phyloP scores from a whole-genome alignment of 2,888 invertebrate genomes.

The Baronia brevicornis region DNA sequence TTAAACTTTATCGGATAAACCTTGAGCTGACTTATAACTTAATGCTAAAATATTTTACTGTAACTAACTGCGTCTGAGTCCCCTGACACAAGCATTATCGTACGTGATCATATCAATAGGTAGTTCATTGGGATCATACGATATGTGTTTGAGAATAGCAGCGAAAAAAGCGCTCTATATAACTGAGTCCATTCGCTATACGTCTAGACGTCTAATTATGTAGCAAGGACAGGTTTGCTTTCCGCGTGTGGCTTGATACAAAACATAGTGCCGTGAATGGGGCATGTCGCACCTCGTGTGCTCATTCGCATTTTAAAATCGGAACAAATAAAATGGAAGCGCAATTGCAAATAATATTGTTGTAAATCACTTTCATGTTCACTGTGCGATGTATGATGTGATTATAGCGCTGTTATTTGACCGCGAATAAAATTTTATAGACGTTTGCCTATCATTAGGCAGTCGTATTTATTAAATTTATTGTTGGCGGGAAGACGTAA shows the following conservation, averaged over 20 bases:
- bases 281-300: constrained; percentile 13
- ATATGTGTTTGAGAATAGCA: constrained; percentile 23
- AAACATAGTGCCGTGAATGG: constrained; percentile 13
- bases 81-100: constrained; percentile 5
- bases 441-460: constrained; percentile 17
- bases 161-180: constrained; percentile 30
- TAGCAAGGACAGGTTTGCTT: constrained; percentile 23
- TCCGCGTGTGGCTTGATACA: constrained; percentile 15
- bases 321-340: constrained; percentile 8
- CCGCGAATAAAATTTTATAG: constrained; percentile 22
- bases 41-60: too few species aligned
- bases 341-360: too few species aligned
- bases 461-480: constrained; percentile 9
- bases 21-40: too few species aligned
- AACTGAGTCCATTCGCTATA: constrained; percentile 20
- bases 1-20: too few species aligned
- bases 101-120: constrained; percentile 12
- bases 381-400: constrained; percentile 20
- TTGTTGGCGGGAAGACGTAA: constrained; percentile 51
- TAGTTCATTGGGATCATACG: constrained; percentile 39
- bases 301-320: constrained; percentile 8
- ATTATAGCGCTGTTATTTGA: constrained; percentile 16
- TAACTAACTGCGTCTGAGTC: not conserved
- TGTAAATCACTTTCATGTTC: constrained; percentile 4
- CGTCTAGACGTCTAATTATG: constrained; percentile 19